These are phyloP conservation scores for Garra rufa DNA, from an alignment of 2,113 vertebrate species.

Conservation along the genomic window DNA sequence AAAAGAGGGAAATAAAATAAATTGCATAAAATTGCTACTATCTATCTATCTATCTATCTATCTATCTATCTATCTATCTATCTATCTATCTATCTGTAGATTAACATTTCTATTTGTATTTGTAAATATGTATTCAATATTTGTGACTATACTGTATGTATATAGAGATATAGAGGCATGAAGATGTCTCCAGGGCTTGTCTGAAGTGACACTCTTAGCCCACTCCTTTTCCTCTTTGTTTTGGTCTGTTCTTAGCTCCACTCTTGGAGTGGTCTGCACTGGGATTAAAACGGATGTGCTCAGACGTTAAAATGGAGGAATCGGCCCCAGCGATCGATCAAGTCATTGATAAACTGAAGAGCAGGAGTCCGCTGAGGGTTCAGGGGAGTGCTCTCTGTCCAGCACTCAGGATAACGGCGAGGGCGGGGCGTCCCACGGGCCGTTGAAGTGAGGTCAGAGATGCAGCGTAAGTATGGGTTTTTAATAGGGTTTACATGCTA, in stretches of 20 bases:
- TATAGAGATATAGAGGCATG: not conserved
- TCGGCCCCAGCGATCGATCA: constrained; percentile 82
- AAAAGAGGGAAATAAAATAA: no score
- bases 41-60: no score
- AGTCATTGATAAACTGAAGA: constrained; percentile 89
- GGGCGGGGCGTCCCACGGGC: constrained; percentile 1
- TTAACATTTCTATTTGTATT: no score
- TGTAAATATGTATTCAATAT: not conserved
- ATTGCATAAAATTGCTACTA: no score
- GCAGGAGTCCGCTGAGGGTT: constrained; percentile 84
- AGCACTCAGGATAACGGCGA: not conserved
- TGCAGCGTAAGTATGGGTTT: not conserved
- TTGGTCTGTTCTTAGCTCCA: constrained; percentile 74
- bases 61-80: no score
- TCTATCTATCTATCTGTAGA: no score
- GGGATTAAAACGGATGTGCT: constrained; percentile 83
- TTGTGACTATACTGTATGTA: not conserved
- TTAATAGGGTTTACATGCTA: not conserved
- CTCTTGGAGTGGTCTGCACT: constrained; percentile 79
- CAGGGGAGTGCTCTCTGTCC: not conserved
- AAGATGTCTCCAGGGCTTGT: constrained; percentile 14
- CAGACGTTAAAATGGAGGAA: constrained; percentile 86
- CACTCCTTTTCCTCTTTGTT: not conserved
- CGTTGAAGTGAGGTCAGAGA: constrained; percentile 19
- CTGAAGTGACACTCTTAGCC: constrained; percentile 36